Evolutionary conservation across 2,888 invertebrate species (phyloP).

Genomic region (Pardosa pseudoannulata): DNA sequence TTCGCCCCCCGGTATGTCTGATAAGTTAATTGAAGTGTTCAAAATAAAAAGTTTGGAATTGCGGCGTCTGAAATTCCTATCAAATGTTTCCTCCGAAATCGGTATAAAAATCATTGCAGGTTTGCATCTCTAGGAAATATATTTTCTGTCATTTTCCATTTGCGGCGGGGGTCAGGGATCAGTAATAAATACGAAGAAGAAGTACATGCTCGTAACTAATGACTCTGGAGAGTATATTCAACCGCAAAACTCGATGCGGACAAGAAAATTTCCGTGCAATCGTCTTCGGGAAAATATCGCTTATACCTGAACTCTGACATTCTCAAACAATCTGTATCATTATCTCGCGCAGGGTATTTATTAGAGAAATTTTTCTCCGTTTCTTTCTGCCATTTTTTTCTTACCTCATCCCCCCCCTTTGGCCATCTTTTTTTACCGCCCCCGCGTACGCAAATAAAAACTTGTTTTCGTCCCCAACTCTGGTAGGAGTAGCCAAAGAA

Average conservation of each 20-base stretch:
- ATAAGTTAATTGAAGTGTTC: no score
- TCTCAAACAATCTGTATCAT: constrained; percentile 6
- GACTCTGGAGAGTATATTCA: constrained; percentile 9
- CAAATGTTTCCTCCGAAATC: no score
- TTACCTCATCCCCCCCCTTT: constrained; percentile 4
- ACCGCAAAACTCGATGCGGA: constrained; percentile 1
- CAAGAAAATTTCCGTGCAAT: constrained; percentile 13
- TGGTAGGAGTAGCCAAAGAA: not conserved
- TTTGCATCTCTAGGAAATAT: not conserved
- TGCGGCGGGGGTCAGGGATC: not conserved
- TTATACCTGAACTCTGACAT: constrained; percentile 17
- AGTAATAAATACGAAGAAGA: constrained; percentile 6
- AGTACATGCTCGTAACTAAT: not conserved
- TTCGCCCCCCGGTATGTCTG: no score
- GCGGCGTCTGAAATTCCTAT: no score
- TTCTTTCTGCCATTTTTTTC: not conserved
- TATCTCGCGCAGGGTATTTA: constrained; percentile 7
- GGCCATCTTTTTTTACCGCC: not conserved
- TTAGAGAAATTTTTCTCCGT: not conserved
- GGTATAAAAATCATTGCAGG: not conserved
- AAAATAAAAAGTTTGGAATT: no score
- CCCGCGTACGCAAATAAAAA: constrained; percentile 1
- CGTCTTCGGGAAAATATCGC: not conserved
- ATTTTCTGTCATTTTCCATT: not conserved
- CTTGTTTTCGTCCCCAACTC: not conserved